Base-by-base conservation (phyloP, 2,888 invertebrate species). In the Ligdia adustata region DNA sequence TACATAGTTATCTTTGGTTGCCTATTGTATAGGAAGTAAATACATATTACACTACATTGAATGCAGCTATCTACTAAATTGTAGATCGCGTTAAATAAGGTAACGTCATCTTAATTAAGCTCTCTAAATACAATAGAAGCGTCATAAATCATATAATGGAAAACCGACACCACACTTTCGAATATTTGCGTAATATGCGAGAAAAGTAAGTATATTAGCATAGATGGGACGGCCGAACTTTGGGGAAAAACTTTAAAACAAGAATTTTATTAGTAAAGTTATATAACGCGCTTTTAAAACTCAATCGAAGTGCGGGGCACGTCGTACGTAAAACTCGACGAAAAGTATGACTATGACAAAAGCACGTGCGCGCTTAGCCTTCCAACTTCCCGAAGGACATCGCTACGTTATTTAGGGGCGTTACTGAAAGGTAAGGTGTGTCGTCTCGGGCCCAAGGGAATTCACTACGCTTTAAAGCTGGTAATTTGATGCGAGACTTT, bases 401-500 rank as follows among this genome's bases (percentile, higher is more conserved):
- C 66, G 73, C 72, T 72, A 71, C 75, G 76, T 83, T 84, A 87
- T 88, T 84, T 81, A 82, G 84, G 83, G 79, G 76, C 76, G 75
- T 71, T 73, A 71, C 76, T 86, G 83, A 86, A 89, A 87, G 87
- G 86, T 77, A 84, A 88, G 88, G 83, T 86, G 84, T 87, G 82
- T 85, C 79, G 83, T 76, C 73, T 70, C 61, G 56, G 56, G 74
- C 83, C 77, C 81, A 65, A 60, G 84, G 83, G 87, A 84, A 83
- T 87, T 81, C 77, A 75, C 79, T 79, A 76, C 80, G 80, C 82
- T 88, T 88, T 87, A 89, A 87, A 86, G 79, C 84, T 79, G 85
- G 88, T 88, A 89, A 89, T 88, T 88, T 88, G 86, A 87, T 85
- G 86, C 75, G 86, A 87, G 85, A 79, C 82, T 86, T 86, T 80